Base-by-base conservation (phyloP, 53 echinoderm and acorn worm genomes). In the Temnopleurus reevesii region DNA sequence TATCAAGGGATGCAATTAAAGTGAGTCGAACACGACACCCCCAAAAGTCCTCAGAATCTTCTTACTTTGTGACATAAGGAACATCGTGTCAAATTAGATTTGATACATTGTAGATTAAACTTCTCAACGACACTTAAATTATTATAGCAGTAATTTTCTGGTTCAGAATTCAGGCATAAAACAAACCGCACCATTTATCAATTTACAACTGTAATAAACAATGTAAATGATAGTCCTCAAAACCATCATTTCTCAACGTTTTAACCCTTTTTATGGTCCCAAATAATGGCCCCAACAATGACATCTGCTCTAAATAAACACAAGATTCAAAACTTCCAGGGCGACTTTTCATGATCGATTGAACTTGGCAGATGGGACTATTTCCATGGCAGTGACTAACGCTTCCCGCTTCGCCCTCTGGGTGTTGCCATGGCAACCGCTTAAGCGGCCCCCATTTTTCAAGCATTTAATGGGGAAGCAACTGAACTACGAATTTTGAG, bases 301-400 rank as follows among this genome's bases (percentile, higher is more conserved):
- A 21, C 71, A 71, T 71, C 41, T 71, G 41, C 41, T 38, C 8
- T 71, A 0, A 21, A 41, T 71, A 71, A n/a, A 56, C 49, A 49
- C 41, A 71, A 26, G n/a, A 38, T 71, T 41, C 71, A 41, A 71
- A 71, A 36, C 8, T 38, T 41, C 41, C 71, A 38, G 36, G n/a
- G 38, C 41, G 71, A 71, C 71, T 38, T 38, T 43, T 4, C n/a
- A n/a, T 38, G 41, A 71, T 71, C 71, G 2, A 41, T n/a, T 71
- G 71, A 38, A 38, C 36, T 41, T 71, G 71, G 71, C 71, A 71
- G 71, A 71, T 41, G 71, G 41, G 23, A 71, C 36, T 71, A 71
- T 71, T 71, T 71, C 43, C 21, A 71, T 36, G 6, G 1, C 38
- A 71, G 8, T 71, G 71, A 71, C 38, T 71, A 43, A 71, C 21